These are phyloP conservation scores for Eriocheir sinensis DNA, from an alignment of 1,140 invertebrate genomes.

Conservation along the genomic window DNA sequence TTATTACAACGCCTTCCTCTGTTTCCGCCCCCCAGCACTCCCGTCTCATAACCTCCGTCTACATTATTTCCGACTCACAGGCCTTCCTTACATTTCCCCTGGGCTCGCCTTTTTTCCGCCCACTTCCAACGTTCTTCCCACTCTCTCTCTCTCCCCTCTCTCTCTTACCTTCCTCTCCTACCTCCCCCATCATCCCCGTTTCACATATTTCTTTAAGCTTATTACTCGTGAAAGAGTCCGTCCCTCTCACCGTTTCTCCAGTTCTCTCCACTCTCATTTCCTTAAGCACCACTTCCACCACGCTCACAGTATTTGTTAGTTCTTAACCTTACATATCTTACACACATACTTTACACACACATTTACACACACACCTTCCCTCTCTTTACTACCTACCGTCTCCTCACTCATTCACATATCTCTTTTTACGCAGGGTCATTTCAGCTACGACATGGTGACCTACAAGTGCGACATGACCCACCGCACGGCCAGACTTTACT, in stretches of 20 bases:
- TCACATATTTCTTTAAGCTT: neutral
- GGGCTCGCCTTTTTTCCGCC: neutral
- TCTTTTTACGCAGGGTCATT: conserved; percentile 45
- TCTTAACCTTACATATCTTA: too few relatives aligned
- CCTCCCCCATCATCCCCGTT: neutral
- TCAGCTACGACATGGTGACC: conserved; percentile 40
- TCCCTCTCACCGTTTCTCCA: too few relatives aligned
- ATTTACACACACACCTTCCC: neutral
- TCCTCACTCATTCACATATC: neutral
- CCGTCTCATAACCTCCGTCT: neutral
- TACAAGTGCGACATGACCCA: conserved; percentile 67
- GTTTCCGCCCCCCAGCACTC: neutral
- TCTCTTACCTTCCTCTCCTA: neutral
- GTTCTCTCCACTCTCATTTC: neutral
- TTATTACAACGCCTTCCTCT: too few relatives aligned
- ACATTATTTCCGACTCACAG: neutral
- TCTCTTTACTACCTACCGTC: neutral
- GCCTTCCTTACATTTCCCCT: neutral
- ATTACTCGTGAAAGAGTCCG: too few relatives aligned
- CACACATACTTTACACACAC: too few relatives aligned
- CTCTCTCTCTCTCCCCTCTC: neutral
- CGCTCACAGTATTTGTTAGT: too few relatives aligned
- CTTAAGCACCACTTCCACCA: neutral
- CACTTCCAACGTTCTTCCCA: neutral
- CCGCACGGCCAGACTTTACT: conserved; percentile 14